Percentiles rank a stretch among this genome's conserved stretches.
Evolutionary conservation across 2,113 vertebrate species (phyloP).

Genomic region (Phainopepla nitens): DNA sequence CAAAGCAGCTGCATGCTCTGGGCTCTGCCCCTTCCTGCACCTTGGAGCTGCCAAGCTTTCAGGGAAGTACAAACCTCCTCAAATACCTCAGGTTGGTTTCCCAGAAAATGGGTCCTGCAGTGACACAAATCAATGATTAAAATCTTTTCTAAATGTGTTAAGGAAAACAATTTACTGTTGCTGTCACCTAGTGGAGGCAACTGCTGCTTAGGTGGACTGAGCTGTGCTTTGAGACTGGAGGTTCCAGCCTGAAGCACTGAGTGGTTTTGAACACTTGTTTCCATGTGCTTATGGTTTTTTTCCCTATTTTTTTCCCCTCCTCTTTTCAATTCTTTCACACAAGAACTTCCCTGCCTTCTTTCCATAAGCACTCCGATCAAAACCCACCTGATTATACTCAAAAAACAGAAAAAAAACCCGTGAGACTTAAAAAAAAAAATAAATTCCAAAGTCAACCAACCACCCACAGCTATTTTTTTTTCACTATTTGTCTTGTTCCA

Average conservation of each 20-base stretch:
- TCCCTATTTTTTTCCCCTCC: rapidly evolving
- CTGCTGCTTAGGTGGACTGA: background rate
- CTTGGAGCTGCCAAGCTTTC: background rate
- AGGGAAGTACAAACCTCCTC: background rate
- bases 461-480: background rate
- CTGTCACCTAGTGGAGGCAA: slow-evolving; percentile 60
- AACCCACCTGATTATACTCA: background rate
- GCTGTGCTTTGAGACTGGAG: background rate
- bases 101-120: background rate
- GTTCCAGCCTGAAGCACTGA: background rate
- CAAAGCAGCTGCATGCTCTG: background rate
- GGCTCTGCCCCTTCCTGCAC: background rate
- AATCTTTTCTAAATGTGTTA: slow-evolving; percentile 14
- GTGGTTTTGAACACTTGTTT: background rate
- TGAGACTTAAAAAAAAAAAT: background rate
- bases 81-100: background rate
- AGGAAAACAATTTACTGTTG: slow-evolving; percentile 53
- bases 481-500: background rate
- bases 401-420: background rate
- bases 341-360: background rate
- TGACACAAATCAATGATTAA: slow-evolving; percentile 11
- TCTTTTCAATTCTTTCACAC: background rate
- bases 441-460: background rate
- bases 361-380: background rate
- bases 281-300: background rate